Base-by-base conservation (phyloP, 2,888 invertebrate genomes). In the Nebria brevicollis region DNA sequence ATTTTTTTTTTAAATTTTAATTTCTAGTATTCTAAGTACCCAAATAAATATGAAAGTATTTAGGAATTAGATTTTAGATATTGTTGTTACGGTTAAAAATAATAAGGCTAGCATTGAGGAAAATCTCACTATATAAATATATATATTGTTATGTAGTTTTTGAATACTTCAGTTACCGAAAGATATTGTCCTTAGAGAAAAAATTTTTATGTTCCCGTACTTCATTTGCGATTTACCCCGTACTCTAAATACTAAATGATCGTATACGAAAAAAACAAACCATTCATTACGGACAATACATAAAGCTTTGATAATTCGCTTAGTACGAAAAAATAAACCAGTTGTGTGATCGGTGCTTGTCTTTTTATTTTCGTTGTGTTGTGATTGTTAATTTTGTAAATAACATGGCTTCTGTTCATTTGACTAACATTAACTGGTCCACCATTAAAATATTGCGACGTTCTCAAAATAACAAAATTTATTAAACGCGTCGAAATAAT, bases 51-150 rank as follows among this genome's bases (percentile, higher is more conserved):
- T 66, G 73, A 66, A 81, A 81, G 75, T 81, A 81, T 11, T 64
- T 75, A 81, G 66, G 75, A 72, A 54, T 13, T 76, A 76, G 34
- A 76, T 72, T 65, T 72, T 75, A 72, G 66, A 74, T 65, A 72
- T 81, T 70, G 72, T 81, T 81, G 81, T 81, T 81, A 81, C 70
- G 75, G 76, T 70, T 81, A 76, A 81, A 20, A 81, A 81, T 79
- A 75, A 81, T 81, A 81, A 81, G 81, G 81, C 81, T 81, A 81
- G 81, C 81, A 81, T 81, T 81, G 65, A 73, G 20, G 54, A 11
- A 54, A 11, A 54, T 54, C 54, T 54, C 54, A 54, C 54, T 54
- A 54, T 54, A 54, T 54, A 54, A 11, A 54, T 54, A 54, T 54
- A 54, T 54, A 54, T 54, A 54, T 54, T 54, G 54, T 54, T 54